Evolutionary conservation across 2,113 vertebrate genomes (phyloP), one percentile per base, ranked within the genome.

Genomic region (Pardalotus punctatus): DNA sequence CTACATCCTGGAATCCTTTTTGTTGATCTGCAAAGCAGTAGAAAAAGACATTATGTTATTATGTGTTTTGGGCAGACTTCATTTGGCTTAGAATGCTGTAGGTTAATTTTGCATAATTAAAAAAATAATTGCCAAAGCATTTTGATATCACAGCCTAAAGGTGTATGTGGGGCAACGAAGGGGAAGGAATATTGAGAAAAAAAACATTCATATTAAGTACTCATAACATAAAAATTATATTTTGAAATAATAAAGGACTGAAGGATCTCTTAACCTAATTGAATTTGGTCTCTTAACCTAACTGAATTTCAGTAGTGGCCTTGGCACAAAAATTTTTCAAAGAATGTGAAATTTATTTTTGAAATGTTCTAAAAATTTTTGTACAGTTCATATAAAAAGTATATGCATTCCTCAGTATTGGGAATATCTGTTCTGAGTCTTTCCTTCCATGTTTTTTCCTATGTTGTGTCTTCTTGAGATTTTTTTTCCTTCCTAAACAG

Each of bases 121-220:
- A 62, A 61, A 65, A 40, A 56, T 2, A 45, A 36, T 35, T 78
- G 11, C 12, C 4, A 54, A 38, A 56, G 6, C 3, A 28, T 18
- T 42, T 51, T 47, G 29, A 5, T 60, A 19, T 53, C 17, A 42
- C 20, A 60, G 15, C 0, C 0, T 61, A 38, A 31, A 56, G 3
- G 7, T 18, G 2, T 28, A 7, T 11, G 36, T 5, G 2, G 8
- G 12, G 23, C 0, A 1, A 50, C 35, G 16, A 22, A 73, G 5
- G 18, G 11, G 18, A 65, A 47, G 13, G 7, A 70, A 57, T 79
- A 33, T 7, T 35, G 21, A 20, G 27, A 5, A 45, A 50, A 47
- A 69, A 33, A 0, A 1, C 1, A 58, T 36, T 61, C 1, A 5
- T 36, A n/a, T 24, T 43, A 48, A 28, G 2, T 81, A 38, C 8